phyloP scores from a whole-genome alignment of 2,113 vertebrate genomes.

The Serinus canaria region DNA sequence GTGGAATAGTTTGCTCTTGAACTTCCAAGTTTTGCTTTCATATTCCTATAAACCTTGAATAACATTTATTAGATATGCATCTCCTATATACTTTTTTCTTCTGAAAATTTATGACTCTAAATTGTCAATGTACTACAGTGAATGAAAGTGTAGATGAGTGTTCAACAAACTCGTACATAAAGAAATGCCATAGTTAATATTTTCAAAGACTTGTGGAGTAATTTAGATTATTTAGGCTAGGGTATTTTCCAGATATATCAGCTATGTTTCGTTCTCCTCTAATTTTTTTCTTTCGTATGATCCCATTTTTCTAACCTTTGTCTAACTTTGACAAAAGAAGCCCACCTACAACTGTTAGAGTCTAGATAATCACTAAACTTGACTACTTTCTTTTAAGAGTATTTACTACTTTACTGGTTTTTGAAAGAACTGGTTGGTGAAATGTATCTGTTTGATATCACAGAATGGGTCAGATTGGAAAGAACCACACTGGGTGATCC shows the following conservation, averaged over 20 bases:
- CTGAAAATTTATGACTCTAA: neutral
- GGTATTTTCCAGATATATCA: neutral
- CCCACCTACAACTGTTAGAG: accelerated
- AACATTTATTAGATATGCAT: neutral
- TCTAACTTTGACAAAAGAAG: neutral
- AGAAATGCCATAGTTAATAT: neutral
- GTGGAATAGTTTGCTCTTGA: neutral
- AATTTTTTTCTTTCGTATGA: neutral
- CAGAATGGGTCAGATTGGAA: neutral
- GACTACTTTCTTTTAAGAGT: neutral
- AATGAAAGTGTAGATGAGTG: neutral
- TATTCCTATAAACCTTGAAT: neutral
- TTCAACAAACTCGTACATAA: neutral
- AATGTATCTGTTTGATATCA: neutral
- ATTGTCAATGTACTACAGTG: neutral
- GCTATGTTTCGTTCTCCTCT: neutral
- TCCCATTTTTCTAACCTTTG: neutral
- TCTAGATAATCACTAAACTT: neutral
- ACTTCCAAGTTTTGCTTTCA: neutral
- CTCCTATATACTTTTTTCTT: neutral
- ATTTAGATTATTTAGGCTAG: neutral
- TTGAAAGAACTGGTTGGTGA: neutral
- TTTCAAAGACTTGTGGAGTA: neutral
- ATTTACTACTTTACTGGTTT: neutral
- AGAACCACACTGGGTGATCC: neutral